Conservation (phyloP, 2,797 vertebrate species). For the Galagoides demidoff region DNA sequence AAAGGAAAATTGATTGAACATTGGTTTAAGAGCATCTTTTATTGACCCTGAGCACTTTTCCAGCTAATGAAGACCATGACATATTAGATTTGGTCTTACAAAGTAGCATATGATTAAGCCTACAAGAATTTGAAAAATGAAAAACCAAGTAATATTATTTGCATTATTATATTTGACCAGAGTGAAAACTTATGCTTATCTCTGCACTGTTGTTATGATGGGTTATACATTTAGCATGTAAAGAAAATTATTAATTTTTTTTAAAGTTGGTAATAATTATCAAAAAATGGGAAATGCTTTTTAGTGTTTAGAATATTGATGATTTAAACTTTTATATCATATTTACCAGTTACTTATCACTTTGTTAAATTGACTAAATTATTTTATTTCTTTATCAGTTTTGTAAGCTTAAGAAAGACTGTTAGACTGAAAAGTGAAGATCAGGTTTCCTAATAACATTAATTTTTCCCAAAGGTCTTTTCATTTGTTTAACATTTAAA, state of each 20-base stretch:
- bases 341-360: constrained; percentile 43
- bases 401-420: constrained; percentile 35
- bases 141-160: constrained; percentile 52
- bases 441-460: constrained; percentile 51
- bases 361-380: constrained; percentile 26
- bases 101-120: constrained; percentile 19
- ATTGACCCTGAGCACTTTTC: constrained; percentile 37
- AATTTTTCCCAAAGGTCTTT: constrained; percentile 28
- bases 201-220: background rate
- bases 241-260: background rate
- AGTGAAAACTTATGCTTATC: background rate
- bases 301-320: constrained; percentile 33
- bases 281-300: constrained; percentile 18
- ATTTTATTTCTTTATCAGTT: constrained; percentile 6
- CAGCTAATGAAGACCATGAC: constrained; percentile 49
- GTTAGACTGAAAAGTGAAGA: constrained; percentile 1
- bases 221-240: background rate
- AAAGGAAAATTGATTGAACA: constrained; percentile 49
- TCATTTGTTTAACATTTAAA: constrained; percentile 55
- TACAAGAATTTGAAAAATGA: constrained; percentile 51
- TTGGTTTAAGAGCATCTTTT: constrained; percentile 28
- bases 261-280: background rate
- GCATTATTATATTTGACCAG: constrained; percentile 35
- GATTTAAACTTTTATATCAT: constrained; percentile 51
- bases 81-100: constrained; percentile 25